A percentile compares a stretch with the other conserved stretches of the same genome.
Conservation (phyloP, 2,113 vertebrate genomes). For the Cairina moschata region DNA sequence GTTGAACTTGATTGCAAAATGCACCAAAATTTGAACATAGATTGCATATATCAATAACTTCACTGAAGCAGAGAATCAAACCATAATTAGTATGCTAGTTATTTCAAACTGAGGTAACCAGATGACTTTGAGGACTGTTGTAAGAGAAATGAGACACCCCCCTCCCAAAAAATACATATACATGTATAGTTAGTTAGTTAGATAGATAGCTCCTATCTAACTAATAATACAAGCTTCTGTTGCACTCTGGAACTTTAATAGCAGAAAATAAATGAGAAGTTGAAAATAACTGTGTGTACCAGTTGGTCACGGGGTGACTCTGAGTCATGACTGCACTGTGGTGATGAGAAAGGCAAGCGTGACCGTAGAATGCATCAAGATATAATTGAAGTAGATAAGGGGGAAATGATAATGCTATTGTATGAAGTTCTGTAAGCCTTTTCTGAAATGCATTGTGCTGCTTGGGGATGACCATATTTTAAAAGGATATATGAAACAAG, state of each 20-base stretch:
- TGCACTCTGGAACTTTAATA: not conserved
- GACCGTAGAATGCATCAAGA: not conserved
- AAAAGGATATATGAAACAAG: not conserved
- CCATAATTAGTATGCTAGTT: not conserved
- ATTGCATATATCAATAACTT: not conserved
- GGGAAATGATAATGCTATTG: not conserved
- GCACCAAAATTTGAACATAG: not conserved
- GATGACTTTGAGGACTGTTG: not conserved
- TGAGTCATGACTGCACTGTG: not conserved
- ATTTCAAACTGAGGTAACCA: not conserved
- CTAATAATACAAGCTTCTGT: not conserved
- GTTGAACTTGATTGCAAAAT: not conserved
- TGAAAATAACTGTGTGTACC: not conserved
- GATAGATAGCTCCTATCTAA: not conserved
- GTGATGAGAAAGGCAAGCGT: not conserved
- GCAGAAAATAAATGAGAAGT: not conserved
- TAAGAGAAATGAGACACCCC: not conserved
- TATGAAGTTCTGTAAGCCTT: not conserved
- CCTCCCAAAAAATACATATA: no score
- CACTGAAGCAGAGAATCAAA: not conserved
- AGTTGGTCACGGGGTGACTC: not conserved
- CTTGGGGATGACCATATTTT: not conserved
- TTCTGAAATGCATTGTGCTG: not conserved
- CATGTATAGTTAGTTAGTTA: no score
- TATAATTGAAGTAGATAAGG: not conserved